Evolutionary conservation across 2,797 vertebrate genomes (phyloP).

Genomic region (Helicolenus hilgendorfi): DNA sequence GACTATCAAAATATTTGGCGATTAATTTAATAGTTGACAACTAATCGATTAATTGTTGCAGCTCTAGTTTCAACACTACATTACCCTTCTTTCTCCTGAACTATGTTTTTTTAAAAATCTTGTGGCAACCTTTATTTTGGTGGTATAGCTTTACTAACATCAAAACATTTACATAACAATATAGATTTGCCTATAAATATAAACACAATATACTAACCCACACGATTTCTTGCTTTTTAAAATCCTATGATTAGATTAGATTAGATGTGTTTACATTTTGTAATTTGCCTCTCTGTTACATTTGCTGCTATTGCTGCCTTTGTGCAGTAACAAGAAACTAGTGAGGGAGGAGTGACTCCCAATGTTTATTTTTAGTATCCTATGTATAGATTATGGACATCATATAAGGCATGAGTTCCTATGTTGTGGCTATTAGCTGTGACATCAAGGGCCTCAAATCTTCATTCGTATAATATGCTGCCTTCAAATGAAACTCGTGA

Average conservation of each 20-base stretch:
- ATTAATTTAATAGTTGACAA: too few relatives aligned
- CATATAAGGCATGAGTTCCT: conserved; percentile 53
- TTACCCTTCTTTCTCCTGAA: conserved; percentile 41
- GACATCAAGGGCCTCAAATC: conserved; percentile 51
- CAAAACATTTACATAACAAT: conserved; percentile 56
- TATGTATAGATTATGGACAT: conserved; percentile 47
- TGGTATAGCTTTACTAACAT: conserved; percentile 86
- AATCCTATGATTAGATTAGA: conserved; percentile 51
- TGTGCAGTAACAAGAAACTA: conserved; percentile 73
- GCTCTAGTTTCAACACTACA: conserved; percentile 22
- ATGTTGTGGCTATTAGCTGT: conserved; percentile 47
- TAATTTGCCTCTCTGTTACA: conserved; percentile 64
- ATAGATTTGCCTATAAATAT: conserved; percentile 75
- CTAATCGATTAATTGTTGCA: too few relatives aligned
- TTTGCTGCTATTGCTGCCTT: conserved; percentile 74
- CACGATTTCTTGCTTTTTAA: conserved; percentile 47
- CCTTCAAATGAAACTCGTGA: too few relatives aligned
- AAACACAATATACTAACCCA: conserved; percentile 62
- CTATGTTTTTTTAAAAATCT: conserved; percentile 30
- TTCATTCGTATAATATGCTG: conserved; percentile 15
- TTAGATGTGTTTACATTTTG: conserved; percentile 62
- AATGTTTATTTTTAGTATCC: conserved; percentile 56
- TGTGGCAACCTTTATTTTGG: conserved; percentile 62
- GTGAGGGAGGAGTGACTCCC: conserved; percentile 54
- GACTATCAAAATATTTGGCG: too few relatives aligned